A percentile compares a stretch with the other conserved stretches of the same genome.
These are phyloP conservation scores for Scatophagus argus DNA, from an alignment of 2,113 vertebrate species.

Conservation along the genomic window DNA sequence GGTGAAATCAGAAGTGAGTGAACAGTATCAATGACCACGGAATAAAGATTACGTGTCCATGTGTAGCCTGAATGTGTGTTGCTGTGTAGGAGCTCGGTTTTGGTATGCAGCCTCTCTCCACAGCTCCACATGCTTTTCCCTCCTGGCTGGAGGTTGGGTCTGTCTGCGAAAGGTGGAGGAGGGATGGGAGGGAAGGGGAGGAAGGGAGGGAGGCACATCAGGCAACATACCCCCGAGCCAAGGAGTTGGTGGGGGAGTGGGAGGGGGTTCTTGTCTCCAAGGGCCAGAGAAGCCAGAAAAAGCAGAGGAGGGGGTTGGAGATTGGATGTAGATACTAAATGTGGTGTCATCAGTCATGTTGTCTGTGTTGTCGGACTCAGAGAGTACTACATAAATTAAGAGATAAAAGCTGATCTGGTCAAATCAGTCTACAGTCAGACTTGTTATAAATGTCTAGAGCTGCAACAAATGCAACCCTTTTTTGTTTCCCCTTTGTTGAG, in stretches of 20 bases:
- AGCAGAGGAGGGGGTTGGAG: conserved; percentile 10
- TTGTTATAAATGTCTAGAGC: conserved; percentile 1
- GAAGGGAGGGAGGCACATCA: conserved; percentile 1
- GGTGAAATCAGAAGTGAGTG: conserved; percentile 29
- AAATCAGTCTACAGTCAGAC: not conserved
- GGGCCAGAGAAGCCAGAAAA: conserved; percentile 19
- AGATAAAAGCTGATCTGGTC: not conserved
- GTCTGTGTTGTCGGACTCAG: not conserved
- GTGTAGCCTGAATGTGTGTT: conserved; percentile 25
- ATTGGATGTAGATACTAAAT: conserved; percentile 14
- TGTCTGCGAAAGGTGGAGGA: conserved; percentile 44
- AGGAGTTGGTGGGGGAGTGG: conserved; percentile 6
- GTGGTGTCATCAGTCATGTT: conserved; percentile 27
- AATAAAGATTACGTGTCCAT: not conserved
- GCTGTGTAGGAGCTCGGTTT: conserved; percentile 53
- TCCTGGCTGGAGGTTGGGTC: conserved; percentile 62
- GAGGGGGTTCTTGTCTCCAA: conserved; percentile 24
- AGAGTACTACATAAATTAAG: conserved; percentile 11
- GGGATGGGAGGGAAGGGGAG: conserved; percentile 14
- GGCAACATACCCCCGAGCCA: conserved; percentile 55
- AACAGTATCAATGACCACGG: not conserved
- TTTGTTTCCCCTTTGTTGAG: no score
- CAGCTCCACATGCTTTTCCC: conserved; percentile 38
- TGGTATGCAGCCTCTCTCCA: conserved; percentile 56
- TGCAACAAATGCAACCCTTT: not conserved